Conservation (phyloP, 1,140 invertebrate genomes). For the Chironomus striatipennis region DNA sequence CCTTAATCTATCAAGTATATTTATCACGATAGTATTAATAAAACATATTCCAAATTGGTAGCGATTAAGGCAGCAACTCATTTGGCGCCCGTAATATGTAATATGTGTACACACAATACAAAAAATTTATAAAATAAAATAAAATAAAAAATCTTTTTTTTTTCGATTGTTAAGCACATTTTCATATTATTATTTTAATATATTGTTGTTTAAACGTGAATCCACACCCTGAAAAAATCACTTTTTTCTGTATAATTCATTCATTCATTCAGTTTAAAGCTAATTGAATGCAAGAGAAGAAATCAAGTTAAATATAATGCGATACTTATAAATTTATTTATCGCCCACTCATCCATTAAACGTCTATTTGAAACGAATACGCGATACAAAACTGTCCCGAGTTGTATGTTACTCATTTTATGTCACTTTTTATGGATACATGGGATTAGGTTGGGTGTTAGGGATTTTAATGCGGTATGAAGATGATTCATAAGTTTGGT, state of each 20-base stretch:
- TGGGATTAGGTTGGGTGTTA: no score
- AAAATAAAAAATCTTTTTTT: neutral
- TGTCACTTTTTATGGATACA: neutral
- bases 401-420: neutral
- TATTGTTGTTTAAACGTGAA: constrained; percentile 13
- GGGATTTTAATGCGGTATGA: no score
- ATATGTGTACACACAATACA: no score
- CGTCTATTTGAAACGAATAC: constrained; percentile 16
- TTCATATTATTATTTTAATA: constrained; percentile 10
- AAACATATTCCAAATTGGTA: neutral
- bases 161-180: neutral
- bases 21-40: constrained; percentile 7
- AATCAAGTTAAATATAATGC: neutral
- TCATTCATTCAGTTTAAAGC: neutral
- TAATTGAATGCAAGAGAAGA: neutral
- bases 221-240: neutral
- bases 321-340: constrained; percentile 13
- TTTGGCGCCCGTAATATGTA: constrained; percentile 6
- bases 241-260: neutral
- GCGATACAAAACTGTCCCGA: neutral
- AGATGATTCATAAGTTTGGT: no score
- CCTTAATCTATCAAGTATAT: neutral
- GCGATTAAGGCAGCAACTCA: neutral
- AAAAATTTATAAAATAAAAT: no score
- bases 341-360: constrained; percentile 20